phyloP scores from a whole-genome alignment of 2,113 vertebrate genomes.

The Pleuronectes platessa region DNA sequence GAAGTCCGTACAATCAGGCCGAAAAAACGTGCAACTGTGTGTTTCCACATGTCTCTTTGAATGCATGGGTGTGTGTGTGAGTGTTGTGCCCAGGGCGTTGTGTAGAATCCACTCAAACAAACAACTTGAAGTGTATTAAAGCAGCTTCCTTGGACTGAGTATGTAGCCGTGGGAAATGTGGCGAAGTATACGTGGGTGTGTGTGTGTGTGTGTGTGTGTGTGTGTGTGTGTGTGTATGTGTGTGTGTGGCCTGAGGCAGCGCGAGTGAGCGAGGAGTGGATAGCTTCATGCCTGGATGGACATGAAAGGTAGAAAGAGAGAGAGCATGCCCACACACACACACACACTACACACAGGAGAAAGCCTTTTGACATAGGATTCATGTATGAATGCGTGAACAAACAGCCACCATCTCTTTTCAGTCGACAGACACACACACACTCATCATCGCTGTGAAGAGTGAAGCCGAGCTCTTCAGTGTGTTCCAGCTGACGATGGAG shows the following conservation, averaged over 20 bases:
- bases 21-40: conserved; percentile 40
- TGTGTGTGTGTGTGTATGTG: conserved; percentile 34
- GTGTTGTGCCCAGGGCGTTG: conserved; percentile 60
- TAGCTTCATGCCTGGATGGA: conserved; percentile 74
- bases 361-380: conserved; percentile 49
- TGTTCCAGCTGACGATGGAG: conserved; percentile 3
- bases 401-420: conserved; percentile 33
- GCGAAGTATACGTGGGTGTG: conserved; percentile 21
- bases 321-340: conserved; percentile 41
- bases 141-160: conserved; percentile 70
- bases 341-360: conserved; percentile 38
- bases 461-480: not conserved
- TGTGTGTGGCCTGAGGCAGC: conserved; percentile 23
- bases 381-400: conserved; percentile 45
- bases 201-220: conserved; percentile 33
- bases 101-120: conserved; percentile 76
- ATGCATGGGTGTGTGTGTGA: conserved; percentile 26
- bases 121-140: conserved; percentile 73
- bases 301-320: conserved; percentile 69
- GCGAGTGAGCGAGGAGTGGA: conserved; percentile 49
- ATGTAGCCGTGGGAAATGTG: conserved; percentile 67
- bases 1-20: conserved; percentile 39
- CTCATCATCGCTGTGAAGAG: conserved; percentile 11
- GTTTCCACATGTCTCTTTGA: conserved; percentile 20
- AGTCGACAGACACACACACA: conserved; percentile 13